A percentile compares a stretch with the other conserved stretches of the same genome.
phyloP scores from a whole-genome alignment of 2,113 vertebrate species.

The Eidolon helvum region DNA sequence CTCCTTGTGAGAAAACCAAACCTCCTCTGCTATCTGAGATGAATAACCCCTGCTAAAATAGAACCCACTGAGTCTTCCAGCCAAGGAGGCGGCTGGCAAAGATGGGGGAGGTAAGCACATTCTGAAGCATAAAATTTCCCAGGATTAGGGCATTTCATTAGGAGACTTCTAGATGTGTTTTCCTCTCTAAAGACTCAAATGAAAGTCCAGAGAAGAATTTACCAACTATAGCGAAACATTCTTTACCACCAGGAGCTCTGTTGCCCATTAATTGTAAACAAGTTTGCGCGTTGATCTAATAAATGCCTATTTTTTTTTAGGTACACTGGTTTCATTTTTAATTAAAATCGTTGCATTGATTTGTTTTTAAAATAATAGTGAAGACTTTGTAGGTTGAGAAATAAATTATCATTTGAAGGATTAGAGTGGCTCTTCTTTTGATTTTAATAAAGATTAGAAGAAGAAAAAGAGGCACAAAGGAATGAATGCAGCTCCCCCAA shows the following conservation, averaged over 20 bases:
- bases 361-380: conserved; percentile 73
- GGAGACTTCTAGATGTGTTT: conserved; percentile 67
- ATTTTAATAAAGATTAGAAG: conserved; percentile 85
- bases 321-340: conserved; percentile 80
- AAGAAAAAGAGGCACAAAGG: conserved; percentile 77
- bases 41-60: conserved; percentile 70
- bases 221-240: conserved; percentile 68
- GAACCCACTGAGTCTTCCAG: conserved; percentile 61
- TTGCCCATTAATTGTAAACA: conserved; percentile 73
- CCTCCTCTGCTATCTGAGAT: conserved; percentile 71
- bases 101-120: conserved; percentile 47
- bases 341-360: conserved; percentile 84
- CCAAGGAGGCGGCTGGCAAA: conserved; percentile 64
- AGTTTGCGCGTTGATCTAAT: conserved; percentile 65
- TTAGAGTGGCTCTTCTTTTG: conserved; percentile 79
- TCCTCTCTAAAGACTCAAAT: conserved; percentile 55
- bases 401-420: conserved; percentile 81
- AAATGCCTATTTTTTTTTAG: conserved; percentile 77
- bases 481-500: conserved; percentile 66
- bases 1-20: conserved; percentile 72
- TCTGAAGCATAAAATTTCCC: conserved; percentile 71
- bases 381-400: conserved; percentile 80
- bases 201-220: conserved; percentile 76
- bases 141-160: conserved; percentile 73
- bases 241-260: conserved; percentile 65